These are phyloP conservation scores for Dolichomitus sp. DNA, from an alignment of 2,888 invertebrate species.

Conservation along the genomic window DNA sequence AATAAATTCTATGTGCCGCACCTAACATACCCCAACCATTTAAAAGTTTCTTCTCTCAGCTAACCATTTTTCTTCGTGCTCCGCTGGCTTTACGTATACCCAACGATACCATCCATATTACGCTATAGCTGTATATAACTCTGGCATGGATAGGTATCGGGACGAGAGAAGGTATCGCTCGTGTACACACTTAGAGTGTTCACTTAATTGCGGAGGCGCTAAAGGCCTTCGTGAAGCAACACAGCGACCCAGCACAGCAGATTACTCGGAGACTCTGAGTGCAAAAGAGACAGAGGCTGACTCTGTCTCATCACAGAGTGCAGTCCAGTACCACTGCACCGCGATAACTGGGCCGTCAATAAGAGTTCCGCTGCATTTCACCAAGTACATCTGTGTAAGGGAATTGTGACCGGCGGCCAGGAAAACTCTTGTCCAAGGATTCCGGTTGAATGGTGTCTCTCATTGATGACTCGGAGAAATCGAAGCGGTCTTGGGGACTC, in stretches of 20 bases:
- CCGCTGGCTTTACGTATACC: constrained; percentile 5
- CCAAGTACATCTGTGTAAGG: constrained; percentile 32
- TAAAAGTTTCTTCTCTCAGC: no score
- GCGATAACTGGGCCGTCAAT: constrained; percentile 59
- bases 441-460: constrained; percentile 63
- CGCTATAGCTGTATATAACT: constrained; percentile 15
- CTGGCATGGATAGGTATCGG: constrained; percentile 59
- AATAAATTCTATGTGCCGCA: no score
- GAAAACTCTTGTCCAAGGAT: constrained; percentile 71
- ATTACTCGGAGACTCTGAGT: constrained; percentile 24
- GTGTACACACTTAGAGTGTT: constrained; percentile 72
- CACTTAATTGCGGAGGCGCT: constrained; percentile 81
- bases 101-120: constrained; percentile 24
- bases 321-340: not conserved
- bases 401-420: constrained; percentile 37
- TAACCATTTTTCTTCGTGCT: no score
- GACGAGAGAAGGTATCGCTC: constrained; percentile 70
- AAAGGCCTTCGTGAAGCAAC: constrained; percentile 74
- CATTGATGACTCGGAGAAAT: constrained; percentile 76
- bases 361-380: constrained; percentile 66
- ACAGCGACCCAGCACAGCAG: not conserved
- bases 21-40: no score
- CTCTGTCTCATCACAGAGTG: not conserved
- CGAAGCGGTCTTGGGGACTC: constrained; percentile 58
- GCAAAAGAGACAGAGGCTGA: not conserved